phyloP scores from a whole-genome alignment of 2,888 invertebrate species.

The Drosophila barbarae region DNA sequence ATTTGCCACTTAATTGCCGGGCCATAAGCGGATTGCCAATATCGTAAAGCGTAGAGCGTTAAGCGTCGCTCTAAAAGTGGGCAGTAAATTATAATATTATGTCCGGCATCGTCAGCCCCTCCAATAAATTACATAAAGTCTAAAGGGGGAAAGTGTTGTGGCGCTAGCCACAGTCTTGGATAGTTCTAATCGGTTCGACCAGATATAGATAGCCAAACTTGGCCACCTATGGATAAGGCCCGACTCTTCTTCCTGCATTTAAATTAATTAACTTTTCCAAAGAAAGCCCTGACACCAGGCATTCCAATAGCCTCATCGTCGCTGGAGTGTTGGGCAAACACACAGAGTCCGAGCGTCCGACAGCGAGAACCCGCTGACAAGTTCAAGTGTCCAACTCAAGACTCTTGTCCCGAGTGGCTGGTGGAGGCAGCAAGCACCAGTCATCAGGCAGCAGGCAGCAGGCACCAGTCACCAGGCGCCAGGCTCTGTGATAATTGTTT shows the following conservation, averaged over 20 bases:
- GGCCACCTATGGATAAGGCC: conserved; percentile 3
- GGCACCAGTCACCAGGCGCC: conserved; percentile 14
- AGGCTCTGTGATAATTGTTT: conserved; percentile 40
- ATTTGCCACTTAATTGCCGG: conserved; percentile 37
- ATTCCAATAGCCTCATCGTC: conserved; percentile 8
- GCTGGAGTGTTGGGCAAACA: conserved; percentile 37
- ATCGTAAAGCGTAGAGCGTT: conserved; percentile 1
- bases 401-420: conserved; percentile 5
- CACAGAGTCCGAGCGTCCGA: conserved; percentile 11
- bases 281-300: not conserved
- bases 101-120: conserved; percentile 11
- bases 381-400: conserved; percentile 17
- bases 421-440: not conserved
- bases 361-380: conserved; percentile 16
- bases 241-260: not conserved
- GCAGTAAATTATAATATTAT: conserved; percentile 31
- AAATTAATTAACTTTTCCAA: conserved; percentile 19
- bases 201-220: conserved; percentile 6
- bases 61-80: conserved; percentile 10
- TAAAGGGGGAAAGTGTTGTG: not conserved
- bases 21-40: conserved; percentile 29
- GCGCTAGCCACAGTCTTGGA: not conserved
- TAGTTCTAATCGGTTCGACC: conserved; percentile 3
- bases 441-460: conserved; percentile 6
- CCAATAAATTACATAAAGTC: conserved; percentile 13